These are phyloP conservation scores for Moxostoma hubbsi DNA, from an alignment of 2,797 vertebrate genomes.

Conservation along the genomic window DNA sequence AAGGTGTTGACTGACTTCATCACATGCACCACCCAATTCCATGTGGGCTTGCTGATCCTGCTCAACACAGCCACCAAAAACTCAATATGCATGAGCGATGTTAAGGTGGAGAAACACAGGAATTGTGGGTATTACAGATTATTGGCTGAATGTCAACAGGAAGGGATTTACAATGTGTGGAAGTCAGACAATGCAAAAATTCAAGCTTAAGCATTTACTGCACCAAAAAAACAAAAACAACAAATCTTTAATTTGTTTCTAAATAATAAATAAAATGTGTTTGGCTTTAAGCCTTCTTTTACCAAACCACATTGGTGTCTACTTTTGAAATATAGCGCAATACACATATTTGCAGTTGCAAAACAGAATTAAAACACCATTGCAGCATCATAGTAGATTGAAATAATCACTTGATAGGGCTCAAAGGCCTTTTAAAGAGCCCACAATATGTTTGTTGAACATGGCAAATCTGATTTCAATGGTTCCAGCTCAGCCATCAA, in stretches of 20 bases:
- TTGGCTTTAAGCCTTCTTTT: background rate
- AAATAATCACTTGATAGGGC: conserved; percentile 46
- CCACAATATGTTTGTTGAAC: background rate
- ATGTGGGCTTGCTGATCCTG: conserved; percentile 43
- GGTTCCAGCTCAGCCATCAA: background rate
- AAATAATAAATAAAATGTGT: background rate
- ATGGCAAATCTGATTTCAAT: conserved; percentile 20
- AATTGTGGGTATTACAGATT: conserved; percentile 39
- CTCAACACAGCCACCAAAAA: conserved; percentile 38
- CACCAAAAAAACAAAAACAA: background rate
- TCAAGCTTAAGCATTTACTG: conserved; percentile 1
- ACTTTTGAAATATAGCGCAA: background rate
- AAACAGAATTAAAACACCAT: conserved; percentile 23
- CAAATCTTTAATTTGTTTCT: background rate
- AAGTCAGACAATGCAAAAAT: conserved; percentile 19
- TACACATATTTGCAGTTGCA: background rate
- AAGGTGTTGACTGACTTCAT: background rate
- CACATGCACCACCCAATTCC: conserved; percentile 32
- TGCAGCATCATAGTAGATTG: conserved; percentile 9
- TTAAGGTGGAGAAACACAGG: conserved; percentile 35
- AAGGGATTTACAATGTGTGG: conserved; percentile 43
- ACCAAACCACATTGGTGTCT: conserved; percentile 12
- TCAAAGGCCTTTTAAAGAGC: conserved; percentile 10
- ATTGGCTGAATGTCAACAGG: conserved; percentile 41
- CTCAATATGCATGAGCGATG: conserved; percentile 41